A percentile compares a stretch with the other conserved stretches of the same genome.
Evolutionary conservation across 2,797 vertebrate species (phyloP).

Genomic region (Darevskia mixta): DNA sequence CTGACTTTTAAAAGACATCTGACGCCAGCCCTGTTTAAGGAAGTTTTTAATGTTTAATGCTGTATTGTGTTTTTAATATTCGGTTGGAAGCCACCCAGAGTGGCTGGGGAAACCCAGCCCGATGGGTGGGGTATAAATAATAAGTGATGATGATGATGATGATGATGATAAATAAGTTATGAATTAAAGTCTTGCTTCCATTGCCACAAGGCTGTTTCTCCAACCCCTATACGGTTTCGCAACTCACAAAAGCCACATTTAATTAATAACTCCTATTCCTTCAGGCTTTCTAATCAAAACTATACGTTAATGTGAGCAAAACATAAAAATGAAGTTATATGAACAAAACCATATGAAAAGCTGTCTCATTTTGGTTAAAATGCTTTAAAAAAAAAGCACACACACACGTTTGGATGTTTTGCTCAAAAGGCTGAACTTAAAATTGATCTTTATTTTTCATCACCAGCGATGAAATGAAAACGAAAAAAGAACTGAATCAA

Average conservation of each 20-base stretch:
- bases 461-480: conserved; percentile 65
- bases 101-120: too few relatives aligned
- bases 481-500: conserved; percentile 48
- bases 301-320: background rate
- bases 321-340: background rate
- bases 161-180: background rate
- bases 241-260: background rate
- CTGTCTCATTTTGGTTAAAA: conserved; percentile 40
- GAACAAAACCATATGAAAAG: conserved; percentile 37
- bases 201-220: background rate
- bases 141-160: too few relatives aligned
- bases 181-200: background rate
- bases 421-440: conserved; percentile 62
- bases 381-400: conserved; percentile 34
- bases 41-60: too few relatives aligned
- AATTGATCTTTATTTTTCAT: conserved; percentile 68
- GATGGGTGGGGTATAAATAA: too few relatives aligned
- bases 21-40: too few relatives aligned
- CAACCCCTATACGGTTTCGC: background rate
- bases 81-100: too few relatives aligned
- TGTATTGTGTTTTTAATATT: too few relatives aligned
- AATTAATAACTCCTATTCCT: background rate
- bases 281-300: conserved; percentile 42
- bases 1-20: too few relatives aligned
- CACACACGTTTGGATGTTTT: conserved; percentile 60